phyloP scores from a whole-genome alignment of 1,140 invertebrate genomes.

The Littorina saxatilis region DNA sequence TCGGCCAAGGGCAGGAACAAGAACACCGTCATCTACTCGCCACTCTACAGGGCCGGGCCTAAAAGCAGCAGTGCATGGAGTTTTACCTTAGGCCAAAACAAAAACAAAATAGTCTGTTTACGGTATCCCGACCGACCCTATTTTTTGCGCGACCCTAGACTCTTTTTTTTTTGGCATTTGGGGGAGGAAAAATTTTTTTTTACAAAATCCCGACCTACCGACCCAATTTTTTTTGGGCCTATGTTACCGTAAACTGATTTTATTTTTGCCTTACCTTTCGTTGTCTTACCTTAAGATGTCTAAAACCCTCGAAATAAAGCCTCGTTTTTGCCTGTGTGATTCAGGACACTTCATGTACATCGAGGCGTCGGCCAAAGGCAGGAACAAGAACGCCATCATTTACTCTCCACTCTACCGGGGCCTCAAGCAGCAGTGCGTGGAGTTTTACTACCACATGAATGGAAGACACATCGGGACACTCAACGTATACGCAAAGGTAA shows the following conservation, averaged over 20 bases:
- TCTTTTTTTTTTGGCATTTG: no score
- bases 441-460: conserved; percentile 73
- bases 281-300: no score
- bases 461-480: conserved; percentile 68
- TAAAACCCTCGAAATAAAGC: no score
- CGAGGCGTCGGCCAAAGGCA: conserved; percentile 60
- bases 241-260: no score
- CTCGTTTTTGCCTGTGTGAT: conserved; percentile 29
- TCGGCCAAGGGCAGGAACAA: conserved; percentile 55
- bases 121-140: no score
- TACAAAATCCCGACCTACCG: no score
- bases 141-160: no score
- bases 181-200: no score
- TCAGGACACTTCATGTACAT: conserved; percentile 69
- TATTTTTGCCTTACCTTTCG: no score
- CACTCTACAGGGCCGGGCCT: conserved; percentile 59
- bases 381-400: conserved; percentile 60
- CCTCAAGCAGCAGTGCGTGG: conserved; percentile 63
- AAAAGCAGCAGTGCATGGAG: conserved; percentile 64
- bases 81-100: no score
- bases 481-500: conserved; percentile 70
- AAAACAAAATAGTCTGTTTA: no score
- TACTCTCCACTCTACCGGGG: conserved; percentile 64
- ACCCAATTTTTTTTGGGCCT: no score
- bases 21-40: conserved; percentile 60